Base-by-base conservation (phyloP, 2,113 vertebrate species). In the Hippocampus comes region DNA sequence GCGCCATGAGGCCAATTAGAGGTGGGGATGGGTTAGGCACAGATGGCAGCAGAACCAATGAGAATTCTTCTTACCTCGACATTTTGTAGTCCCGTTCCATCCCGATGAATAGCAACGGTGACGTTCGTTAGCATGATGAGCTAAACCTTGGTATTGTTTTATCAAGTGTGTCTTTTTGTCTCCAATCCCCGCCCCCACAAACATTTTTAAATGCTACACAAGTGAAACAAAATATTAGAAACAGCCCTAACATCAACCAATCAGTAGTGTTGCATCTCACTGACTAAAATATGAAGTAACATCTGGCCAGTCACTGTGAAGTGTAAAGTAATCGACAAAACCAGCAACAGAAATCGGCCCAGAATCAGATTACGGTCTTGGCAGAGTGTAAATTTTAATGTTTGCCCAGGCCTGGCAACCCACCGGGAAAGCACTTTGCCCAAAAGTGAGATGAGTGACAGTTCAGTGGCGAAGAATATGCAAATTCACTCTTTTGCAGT, bases 1-100 rank as follows among this genome's bases (percentile, higher is more conserved):
- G 79, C 84, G 42, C 87, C 88, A 71, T 78, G 89, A 82, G 74
- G 80, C 90, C 91, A 94, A 89, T 87, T 73, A 89, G 74, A 85
- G 57, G 84, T 92, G 83, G 48, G 49, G 89, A 86, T 81, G 78
- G 42, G 17, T 38, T 80, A 77, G 78, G 85, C 83, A 83, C 90
- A 81, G 84, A 82, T 21, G 53, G 81, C 43, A 73, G 15, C 56
- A 61, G 0, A 0, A 81, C 89, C 86, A 84, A 81, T 89, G 78
- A 73, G 48, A 77, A 74, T 72, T 5, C 63, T 51, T 77, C 48
- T 73, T 57, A 59, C n/a, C 71, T 38, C 18, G 10, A 27, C 11
- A 59, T 59, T 27, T 59, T 59, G 23, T n/a, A n/a, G 53, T 27
- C 2, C 4, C 11, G 15, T 59, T 27, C 7, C 23, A 59, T 25